Conservation (phyloP, 2,113 vertebrate genomes). For the Notothenia rossii region DNA sequence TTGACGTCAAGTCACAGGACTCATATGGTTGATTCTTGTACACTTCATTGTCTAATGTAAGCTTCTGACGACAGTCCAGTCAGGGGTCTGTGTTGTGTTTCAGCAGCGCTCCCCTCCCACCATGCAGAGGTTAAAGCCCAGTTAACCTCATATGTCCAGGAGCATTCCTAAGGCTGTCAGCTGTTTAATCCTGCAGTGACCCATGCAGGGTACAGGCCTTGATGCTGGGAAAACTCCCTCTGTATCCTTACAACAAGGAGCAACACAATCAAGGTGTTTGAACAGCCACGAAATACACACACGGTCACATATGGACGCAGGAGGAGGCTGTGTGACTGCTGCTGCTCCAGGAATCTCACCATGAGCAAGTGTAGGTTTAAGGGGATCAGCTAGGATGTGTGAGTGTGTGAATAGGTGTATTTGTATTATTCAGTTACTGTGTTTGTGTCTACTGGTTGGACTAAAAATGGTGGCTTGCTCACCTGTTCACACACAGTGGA, state of each 20-base stretch:
- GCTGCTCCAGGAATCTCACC: constrained; percentile 38
- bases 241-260: constrained; percentile 48
- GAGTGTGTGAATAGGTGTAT: constrained; percentile 57
- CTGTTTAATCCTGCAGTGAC: constrained; percentile 58
- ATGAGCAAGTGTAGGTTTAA: constrained; percentile 31
- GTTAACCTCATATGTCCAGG: constrained; percentile 70
- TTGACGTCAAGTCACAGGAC: neutral
- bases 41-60: constrained; percentile 34
- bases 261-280: constrained; percentile 72
- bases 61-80: constrained; percentile 49
- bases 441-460: constrained; percentile 53
- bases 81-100: constrained; percentile 48
- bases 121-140: constrained; percentile 68
- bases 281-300: constrained; percentile 56
- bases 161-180: constrained; percentile 64
- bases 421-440: constrained; percentile 53
- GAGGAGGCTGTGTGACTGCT: constrained; percentile 43
- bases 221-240: constrained; percentile 54
- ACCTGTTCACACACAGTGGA: constrained; percentile 81
- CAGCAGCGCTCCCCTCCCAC: constrained; percentile 49
- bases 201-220: constrained; percentile 45
- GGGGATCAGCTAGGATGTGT: constrained; percentile 66
- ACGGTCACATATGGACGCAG: constrained; percentile 17
- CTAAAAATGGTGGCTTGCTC: constrained; percentile 67
- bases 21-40: constrained; percentile 3